Conservation (phyloP, 2,797 vertebrate genomes). For the Tapirus indicus region DNA sequence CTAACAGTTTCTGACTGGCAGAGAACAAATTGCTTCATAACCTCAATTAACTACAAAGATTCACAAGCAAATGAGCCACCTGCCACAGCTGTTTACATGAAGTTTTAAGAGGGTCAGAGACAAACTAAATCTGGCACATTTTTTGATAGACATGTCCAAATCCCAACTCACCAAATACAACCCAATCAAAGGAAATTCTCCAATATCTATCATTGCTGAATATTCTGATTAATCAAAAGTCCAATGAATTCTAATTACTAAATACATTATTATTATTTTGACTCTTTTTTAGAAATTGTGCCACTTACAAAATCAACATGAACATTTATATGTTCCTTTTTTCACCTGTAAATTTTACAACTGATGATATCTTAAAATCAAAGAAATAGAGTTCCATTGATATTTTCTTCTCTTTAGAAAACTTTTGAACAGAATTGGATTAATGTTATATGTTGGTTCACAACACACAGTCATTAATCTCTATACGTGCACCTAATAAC, state of each 20-base stretch:
- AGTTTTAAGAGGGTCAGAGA: background rate
- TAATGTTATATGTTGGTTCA: background rate
- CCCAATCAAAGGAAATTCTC: slow-evolving; percentile 13
- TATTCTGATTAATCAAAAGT: background rate
- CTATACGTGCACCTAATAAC: background rate
- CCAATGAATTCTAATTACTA: slow-evolving; percentile 12
- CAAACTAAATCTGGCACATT: background rate
- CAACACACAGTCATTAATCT: background rate
- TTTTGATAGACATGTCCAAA: slow-evolving; percentile 4
- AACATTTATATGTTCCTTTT: background rate
- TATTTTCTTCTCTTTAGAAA: background rate
- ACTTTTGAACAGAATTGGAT: background rate
- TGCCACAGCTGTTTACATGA: background rate
- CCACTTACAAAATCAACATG: slow-evolving; percentile 24
- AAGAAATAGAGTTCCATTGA: background rate
- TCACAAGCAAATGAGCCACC: background rate
- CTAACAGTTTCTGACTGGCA: slow-evolving; percentile 21
- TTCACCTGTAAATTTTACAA: background rate
- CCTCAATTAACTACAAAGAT: slow-evolving; percentile 31
- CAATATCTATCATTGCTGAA: background rate
- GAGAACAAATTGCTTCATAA: background rate
- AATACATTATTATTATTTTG: background rate
- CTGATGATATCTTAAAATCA: background rate
- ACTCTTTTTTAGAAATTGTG: background rate
- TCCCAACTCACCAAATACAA: background rate